These are phyloP conservation scores for Albula glossodonta DNA, from an alignment of 2,113 vertebrate genomes.

Conservation along the genomic window DNA sequence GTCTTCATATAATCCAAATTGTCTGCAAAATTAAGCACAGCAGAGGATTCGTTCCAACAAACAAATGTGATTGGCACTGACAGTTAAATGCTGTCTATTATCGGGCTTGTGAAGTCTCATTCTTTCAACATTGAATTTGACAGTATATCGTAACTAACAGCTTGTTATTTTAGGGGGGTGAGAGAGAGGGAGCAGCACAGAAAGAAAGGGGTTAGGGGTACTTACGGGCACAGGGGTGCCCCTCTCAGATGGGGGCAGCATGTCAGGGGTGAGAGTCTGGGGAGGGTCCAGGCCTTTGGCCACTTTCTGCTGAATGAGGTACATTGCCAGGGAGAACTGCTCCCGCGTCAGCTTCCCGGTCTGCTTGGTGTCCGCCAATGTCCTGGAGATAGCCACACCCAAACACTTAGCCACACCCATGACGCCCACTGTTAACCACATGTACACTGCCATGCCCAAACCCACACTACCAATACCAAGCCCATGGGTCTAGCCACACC, in stretches of 20 bases:
- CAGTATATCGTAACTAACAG: no score
- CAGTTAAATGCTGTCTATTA: no score
- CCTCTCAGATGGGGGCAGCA: constrained; percentile 93
- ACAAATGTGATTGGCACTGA: no score
- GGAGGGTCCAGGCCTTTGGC: constrained; percentile 90
- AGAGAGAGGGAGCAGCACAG: not conserved
- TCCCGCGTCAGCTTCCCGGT: constrained; percentile 88
- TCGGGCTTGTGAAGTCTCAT: no score
- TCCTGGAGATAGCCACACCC: constrained; percentile 66
- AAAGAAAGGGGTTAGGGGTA: constrained; percentile 20
- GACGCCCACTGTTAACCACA: not conserved
- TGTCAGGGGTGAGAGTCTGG: constrained; percentile 82
- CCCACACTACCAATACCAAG: no score
- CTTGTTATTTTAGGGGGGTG: no score
- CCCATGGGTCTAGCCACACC: no score
- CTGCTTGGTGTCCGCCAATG: constrained; percentile 89
- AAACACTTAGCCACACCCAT: not conserved
- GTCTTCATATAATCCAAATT: no score
- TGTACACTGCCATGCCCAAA: not conserved
- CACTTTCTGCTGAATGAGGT: constrained; percentile 92
- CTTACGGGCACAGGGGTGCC: constrained; percentile 72
- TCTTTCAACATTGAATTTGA: no score
- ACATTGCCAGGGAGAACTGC: constrained; percentile 96
- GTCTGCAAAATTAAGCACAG: no score
- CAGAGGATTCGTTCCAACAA: no score